phyloP scores from a whole-genome alignment of 2,888 invertebrate genomes.

The Diarsia mendica region DNA sequence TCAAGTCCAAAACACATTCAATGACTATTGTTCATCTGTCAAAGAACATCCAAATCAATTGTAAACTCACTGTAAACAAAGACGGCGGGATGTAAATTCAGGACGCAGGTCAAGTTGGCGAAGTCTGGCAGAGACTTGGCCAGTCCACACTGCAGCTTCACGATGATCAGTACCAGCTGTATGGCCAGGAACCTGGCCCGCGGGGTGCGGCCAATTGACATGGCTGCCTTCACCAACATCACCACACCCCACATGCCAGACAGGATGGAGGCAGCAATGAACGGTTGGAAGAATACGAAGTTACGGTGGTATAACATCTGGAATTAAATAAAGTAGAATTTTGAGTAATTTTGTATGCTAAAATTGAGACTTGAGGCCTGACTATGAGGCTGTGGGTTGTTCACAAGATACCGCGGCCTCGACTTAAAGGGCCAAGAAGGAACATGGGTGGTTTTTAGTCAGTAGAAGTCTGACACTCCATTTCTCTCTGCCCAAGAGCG shows the following conservation, averaged over 20 bases:
- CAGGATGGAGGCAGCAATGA: conserved; percentile 92
- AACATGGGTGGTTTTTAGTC: too few species aligned
- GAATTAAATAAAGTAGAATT: conserved; percentile 53
- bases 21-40: neutral
- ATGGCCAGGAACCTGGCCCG: conserved; percentile 89
- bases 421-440: too few species aligned
- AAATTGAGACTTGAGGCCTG: neutral
- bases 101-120: conserved; percentile 91
- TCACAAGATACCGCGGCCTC: too few species aligned
- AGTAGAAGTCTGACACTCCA: too few species aligned
- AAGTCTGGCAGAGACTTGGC: conserved; percentile 90
- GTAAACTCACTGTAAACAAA: conserved; percentile 92
- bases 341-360: neutral
- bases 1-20: neutral
- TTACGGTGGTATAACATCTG: conserved; percentile 90
- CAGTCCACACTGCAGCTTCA: conserved; percentile 92
- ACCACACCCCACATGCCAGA: conserved; percentile 93
- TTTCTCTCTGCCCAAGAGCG: too few species aligned
- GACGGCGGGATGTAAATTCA: conserved; percentile 92
- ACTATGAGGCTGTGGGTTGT: too few species aligned
- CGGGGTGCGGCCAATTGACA: conserved; percentile 84
- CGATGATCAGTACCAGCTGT: conserved; percentile 92
- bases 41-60: conserved; percentile 71
- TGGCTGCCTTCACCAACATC: conserved; percentile 89
- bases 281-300: conserved; percentile 92